These are phyloP conservation scores for Colaptes auratus DNA, from an alignment of 2,113 vertebrate species.

Conservation along the genomic window DNA sequence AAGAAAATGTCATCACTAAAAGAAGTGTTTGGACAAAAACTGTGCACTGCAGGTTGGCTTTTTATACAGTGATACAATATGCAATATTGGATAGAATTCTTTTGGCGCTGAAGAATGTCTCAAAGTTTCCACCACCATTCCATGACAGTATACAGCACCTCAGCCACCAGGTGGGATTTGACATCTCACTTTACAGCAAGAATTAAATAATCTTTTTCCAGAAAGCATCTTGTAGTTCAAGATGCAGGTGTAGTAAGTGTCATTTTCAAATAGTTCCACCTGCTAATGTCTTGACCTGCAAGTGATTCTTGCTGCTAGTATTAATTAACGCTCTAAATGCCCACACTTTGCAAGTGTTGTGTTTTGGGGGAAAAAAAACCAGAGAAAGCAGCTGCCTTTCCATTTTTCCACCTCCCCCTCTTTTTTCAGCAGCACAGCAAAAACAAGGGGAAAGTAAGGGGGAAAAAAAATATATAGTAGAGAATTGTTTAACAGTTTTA, in stretches of 20 bases:
- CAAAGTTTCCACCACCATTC: not conserved
- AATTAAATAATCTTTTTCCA: not conserved
- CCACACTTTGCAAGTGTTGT: not conserved
- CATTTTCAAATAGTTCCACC: not conserved
- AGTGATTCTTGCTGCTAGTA: not conserved
- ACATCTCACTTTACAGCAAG: not conserved
- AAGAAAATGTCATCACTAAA: not conserved
- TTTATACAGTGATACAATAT: not conserved
- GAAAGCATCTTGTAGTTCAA: not conserved
- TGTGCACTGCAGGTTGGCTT: not conserved
- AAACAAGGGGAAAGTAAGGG: not conserved
- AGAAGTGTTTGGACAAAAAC: not conserved
- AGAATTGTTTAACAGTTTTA: not conserved
- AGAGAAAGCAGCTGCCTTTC: not conserved
- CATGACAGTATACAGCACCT: rapidly evolving
- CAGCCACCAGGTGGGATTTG: not conserved
- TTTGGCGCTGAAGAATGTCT: not conserved
- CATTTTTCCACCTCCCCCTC: rapidly evolving
- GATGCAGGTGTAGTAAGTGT: not conserved
- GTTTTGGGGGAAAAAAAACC: not conserved
- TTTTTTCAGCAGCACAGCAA: not conserved
- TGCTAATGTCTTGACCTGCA: not conserved
- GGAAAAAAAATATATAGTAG: not conserved
- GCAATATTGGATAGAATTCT: not conserved
- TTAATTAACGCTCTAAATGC: not conserved